phyloP scores from a whole-genome alignment of 2,888 invertebrate genomes.

The Leistus spinibarbis region DNA sequence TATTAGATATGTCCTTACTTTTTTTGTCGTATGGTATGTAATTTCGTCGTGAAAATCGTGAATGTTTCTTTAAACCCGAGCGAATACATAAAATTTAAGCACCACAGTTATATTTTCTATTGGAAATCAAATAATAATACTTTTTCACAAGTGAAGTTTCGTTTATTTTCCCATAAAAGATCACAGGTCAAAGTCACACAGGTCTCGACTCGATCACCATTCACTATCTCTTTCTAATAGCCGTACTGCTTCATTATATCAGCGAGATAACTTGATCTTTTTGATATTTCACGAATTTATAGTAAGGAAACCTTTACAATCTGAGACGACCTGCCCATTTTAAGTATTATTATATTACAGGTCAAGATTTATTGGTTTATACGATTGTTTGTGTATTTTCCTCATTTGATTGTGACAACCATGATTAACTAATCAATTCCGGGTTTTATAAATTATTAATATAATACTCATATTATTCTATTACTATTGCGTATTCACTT shows the following conservation, averaged over 20 bases:
- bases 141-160: background rate
- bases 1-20: no score
- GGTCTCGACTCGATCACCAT: background rate
- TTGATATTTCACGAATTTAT: conserved; percentile 16
- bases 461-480: background rate
- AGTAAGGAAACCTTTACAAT: background rate
- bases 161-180: background rate
- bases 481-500: background rate
- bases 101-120: no score
- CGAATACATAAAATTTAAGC: no score
- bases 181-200: conserved; percentile 12
- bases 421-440: background rate
- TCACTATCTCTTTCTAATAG: background rate
- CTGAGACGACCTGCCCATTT: background rate
- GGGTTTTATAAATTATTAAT: background rate
- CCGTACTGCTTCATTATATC: background rate
- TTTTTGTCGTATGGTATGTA: no score
- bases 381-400: background rate
- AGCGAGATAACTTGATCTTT: background rate
- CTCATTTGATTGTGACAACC: background rate
- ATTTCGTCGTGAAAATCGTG: no score
- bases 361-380: background rate
- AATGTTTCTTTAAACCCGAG: no score
- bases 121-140: background rate
- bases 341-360: background rate